Conservation (phyloP, 2,888 invertebrate genomes). For the Macrosoma leucophasiata region DNA sequence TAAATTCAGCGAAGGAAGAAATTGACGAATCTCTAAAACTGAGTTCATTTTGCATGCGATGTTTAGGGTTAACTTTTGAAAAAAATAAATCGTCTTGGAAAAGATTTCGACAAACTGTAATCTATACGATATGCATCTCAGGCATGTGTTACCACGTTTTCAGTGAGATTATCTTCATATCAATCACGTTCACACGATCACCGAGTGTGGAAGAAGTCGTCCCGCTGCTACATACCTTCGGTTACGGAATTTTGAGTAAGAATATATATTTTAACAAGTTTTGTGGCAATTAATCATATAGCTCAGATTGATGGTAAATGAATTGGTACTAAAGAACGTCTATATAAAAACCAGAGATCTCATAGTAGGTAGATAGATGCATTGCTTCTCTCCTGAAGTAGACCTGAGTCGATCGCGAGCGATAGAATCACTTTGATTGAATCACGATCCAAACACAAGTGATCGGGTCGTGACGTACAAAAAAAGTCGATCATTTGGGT, state of each 20-base stretch:
- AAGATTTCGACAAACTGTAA: conserved; percentile 42
- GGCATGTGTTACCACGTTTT: conserved; percentile 59
- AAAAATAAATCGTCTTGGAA: conserved; percentile 33
- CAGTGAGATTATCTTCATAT: conserved; percentile 58
- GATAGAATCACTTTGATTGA: too few relatives aligned
- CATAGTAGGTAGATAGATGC: too few relatives aligned
- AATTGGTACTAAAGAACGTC: too few relatives aligned
- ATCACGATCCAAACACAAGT: too few relatives aligned
- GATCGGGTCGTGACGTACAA: too few relatives aligned
- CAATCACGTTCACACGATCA: conserved; percentile 53
- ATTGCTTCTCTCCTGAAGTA: too few relatives aligned
- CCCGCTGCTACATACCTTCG: conserved; percentile 64
- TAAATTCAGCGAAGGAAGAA: conserved; percentile 48
- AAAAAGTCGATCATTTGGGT: too few relatives aligned
- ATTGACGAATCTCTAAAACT: conserved; percentile 50
- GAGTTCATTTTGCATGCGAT: conserved; percentile 50
- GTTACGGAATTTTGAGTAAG: conserved; percentile 65
- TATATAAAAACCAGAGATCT: too few relatives aligned
- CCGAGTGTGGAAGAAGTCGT: conserved; percentile 65
- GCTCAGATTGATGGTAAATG: too few relatives aligned
- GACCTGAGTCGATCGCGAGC: too few relatives aligned
- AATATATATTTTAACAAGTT: conserved; percentile 9
- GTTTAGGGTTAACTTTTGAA: conserved; percentile 53
- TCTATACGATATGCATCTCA: conserved; percentile 45
- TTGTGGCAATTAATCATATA: not conserved